phyloP scores from a whole-genome alignment of 2,888 invertebrate genomes.

The Lithophane ornitopus region DNA sequence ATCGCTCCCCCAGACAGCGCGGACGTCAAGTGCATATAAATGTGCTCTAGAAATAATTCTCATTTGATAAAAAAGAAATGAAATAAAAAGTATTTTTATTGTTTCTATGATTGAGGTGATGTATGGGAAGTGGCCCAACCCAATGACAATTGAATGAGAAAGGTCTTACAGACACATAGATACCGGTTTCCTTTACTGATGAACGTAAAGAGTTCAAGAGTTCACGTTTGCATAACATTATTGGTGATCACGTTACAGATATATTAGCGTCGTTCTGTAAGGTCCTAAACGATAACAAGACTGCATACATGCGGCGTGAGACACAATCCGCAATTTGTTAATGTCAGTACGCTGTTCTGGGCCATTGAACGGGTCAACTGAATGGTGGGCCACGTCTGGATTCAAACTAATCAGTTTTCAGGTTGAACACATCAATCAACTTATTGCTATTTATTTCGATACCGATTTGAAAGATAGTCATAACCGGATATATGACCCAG shows the following conservation, averaged over 20 bases:
- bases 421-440: conserved; percentile 76
- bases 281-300: conserved; percentile 57
- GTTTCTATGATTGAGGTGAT: conserved; percentile 47
- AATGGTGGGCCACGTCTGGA: conserved; percentile 64
- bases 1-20: conserved; percentile 35
- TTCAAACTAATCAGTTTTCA: conserved; percentile 72
- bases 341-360: conserved; percentile 71
- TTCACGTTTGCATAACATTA: conserved; percentile 60
- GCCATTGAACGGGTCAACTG: conserved; percentile 68
- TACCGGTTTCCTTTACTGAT: conserved; percentile 39
- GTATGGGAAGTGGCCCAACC: conserved; percentile 59
- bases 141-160: conserved; percentile 62
- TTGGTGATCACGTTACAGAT: conserved; percentile 56
- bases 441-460: conserved; percentile 66
- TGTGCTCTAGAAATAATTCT: conserved; percentile 37
- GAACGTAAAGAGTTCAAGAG: conserved; percentile 59
- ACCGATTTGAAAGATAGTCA: conserved; percentile 61
- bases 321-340: conserved; percentile 74
- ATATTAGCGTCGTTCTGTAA: conserved; percentile 38
- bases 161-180: conserved; percentile 46
- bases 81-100: conserved; percentile 49
- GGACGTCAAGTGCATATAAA: conserved; percentile 50
- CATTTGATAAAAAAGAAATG: conserved; percentile 42
- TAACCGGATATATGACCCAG: conserved; percentile 52
- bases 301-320: conserved; percentile 51